Evolutionary conservation across 2,888 invertebrate species (phyloP).

Genomic region (Biston betularia): DNA sequence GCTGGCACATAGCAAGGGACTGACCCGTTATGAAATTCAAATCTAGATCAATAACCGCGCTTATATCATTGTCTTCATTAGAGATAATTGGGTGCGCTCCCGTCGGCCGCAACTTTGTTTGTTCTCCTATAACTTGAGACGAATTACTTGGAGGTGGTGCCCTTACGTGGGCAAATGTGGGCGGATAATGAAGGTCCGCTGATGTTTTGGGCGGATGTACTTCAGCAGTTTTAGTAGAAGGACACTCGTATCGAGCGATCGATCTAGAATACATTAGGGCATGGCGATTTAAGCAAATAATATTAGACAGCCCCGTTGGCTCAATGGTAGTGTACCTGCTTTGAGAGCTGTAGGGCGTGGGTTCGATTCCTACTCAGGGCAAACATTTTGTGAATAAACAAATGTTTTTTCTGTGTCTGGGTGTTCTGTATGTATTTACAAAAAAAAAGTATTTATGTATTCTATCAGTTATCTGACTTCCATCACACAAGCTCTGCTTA

Average conservation of each 20-base stretch:
- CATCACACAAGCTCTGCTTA: too few relatives aligned
- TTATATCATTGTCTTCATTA: conserved; percentile 87
- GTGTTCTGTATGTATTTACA: too few relatives aligned
- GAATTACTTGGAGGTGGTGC: conserved; percentile 77
- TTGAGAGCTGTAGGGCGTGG: too few relatives aligned
- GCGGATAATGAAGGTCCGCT: conserved; percentile 44
- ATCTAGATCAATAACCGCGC: conserved; percentile 87
- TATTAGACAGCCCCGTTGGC: too few relatives aligned
- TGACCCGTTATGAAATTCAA: conserved; percentile 87
- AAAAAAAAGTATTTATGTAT: too few relatives aligned
- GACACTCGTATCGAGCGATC: conserved; percentile 23
- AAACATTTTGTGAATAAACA: too few relatives aligned
- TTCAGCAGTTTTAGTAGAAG: conserved; percentile 33
- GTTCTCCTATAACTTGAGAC: conserved; percentile 83
- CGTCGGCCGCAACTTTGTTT: conserved; percentile 83
- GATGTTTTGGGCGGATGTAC: conserved; percentile 40
- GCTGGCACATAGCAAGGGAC: conserved; percentile 82
- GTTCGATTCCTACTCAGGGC: too few relatives aligned
- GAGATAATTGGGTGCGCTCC: conserved; percentile 86
- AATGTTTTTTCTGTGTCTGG: too few relatives aligned
- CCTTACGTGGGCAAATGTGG: conserved; percentile 44
- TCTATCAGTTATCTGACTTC: too few relatives aligned
- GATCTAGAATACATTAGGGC: conserved; percentile 17
- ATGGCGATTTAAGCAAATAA: background rate
- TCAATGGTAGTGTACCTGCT: too few relatives aligned